A percentile compares a stretch with the other conserved stretches of the same genome.
These are phyloP conservation scores for Onychomys arenicola DNA, from an alignment of 2,797 vertebrate genomes.

Conservation along the genomic window DNA sequence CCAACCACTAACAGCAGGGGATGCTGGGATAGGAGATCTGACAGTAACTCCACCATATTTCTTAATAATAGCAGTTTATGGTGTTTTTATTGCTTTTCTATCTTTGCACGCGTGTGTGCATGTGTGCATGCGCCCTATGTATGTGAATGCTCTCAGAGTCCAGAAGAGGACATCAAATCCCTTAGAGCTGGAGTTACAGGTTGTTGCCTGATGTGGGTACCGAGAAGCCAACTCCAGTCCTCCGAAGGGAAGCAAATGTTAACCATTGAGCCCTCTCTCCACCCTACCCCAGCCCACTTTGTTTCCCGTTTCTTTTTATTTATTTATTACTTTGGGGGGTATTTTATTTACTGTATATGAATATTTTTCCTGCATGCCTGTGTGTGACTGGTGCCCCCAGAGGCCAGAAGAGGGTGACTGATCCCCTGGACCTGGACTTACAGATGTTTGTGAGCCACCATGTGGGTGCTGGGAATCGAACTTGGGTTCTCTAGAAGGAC, in stretches of 20 bases:
- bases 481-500: neutral
- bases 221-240: neutral
- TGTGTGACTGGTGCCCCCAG: neutral
- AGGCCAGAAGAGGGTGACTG: neutral
- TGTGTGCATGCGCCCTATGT: neutral
- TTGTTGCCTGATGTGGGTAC: neutral
- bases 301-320: neutral
- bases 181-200: neutral
- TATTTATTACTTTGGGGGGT: neutral
- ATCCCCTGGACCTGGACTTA: neutral
- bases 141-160: neutral
- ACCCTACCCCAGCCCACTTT: fast-evolving
- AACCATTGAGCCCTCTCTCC: neutral
- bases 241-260: neutral
- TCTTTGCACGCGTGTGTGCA: neutral
- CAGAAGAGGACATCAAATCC: neutral
- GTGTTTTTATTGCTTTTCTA: neutral
- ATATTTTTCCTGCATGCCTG: neutral
- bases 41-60: neutral
- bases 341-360: neutral
- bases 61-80: neutral
- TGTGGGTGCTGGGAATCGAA: neutral
- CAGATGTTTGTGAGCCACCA: neutral
- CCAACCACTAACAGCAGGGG: neutral
- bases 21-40: neutral